These are phyloP conservation scores for Plodia interpunctella DNA, from an alignment of 1,140 invertebrate genomes.

Conservation along the genomic window DNA sequence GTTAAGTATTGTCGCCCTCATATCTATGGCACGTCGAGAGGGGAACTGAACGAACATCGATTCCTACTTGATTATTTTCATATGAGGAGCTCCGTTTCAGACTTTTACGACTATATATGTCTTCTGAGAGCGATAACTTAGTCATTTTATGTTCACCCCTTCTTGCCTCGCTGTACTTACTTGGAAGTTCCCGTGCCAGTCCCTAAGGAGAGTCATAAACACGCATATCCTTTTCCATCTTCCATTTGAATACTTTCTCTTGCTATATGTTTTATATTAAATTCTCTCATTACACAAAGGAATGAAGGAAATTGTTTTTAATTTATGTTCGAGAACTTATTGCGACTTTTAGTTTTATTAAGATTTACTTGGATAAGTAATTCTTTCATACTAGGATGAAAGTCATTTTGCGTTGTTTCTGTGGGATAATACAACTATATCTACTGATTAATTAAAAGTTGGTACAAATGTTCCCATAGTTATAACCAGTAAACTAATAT, in stretches of 20 bases:
- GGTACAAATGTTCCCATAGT: not conserved
- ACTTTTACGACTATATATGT: slow-evolving; percentile 70
- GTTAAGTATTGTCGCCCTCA: not conserved
- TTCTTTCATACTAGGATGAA: not conserved
- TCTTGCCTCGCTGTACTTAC: slow-evolving; percentile 53
- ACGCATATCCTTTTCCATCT: slow-evolving; percentile 61
- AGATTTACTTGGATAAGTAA: not conserved
- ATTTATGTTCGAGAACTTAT: slow-evolving; percentile 3
- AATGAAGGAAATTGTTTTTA: slow-evolving; percentile 14
- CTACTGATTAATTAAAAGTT: slow-evolving; percentile 4
- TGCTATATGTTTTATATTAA: slow-evolving; percentile 24
- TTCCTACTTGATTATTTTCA: slow-evolving; percentile 67
- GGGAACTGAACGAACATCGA: slow-evolving; percentile 34
- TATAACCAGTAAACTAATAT: slow-evolving; percentile 1
- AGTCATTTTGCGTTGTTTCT: not conserved
- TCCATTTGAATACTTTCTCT: slow-evolving; percentile 50
- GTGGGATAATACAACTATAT: not conserved
- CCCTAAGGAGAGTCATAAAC: slow-evolving; percentile 63
- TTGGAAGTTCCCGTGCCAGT: slow-evolving; percentile 55
- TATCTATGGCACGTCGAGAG: not conserved
- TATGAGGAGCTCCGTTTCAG: slow-evolving; percentile 58
- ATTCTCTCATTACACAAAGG: slow-evolving; percentile 28
- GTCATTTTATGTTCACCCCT: slow-evolving; percentile 72
- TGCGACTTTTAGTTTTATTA: not conserved
- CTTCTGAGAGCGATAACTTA: slow-evolving; percentile 73